Evolutionary conservation across 2,888 invertebrate genomes (phyloP), one percentile per base, ranked within the genome.

Genomic region (Polydrusus tereticollis): DNA sequence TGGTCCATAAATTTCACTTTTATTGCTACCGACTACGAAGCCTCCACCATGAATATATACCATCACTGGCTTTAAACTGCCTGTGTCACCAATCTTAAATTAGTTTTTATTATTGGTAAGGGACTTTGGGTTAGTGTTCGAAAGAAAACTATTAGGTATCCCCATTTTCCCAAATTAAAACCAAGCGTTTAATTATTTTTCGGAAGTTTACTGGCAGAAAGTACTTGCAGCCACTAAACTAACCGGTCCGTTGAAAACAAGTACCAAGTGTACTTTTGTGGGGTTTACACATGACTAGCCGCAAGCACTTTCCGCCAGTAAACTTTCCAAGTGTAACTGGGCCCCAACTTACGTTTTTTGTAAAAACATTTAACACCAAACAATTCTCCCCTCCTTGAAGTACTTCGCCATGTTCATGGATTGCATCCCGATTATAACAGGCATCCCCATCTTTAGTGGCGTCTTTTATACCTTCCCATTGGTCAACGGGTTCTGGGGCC

Each of bases 391-490:
- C 50, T 14, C 50, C 50, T 26, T 52, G 50, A 20, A 26, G 1
- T 7, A 16, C 20, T 45, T 8, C 26, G 38, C n/a, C 69, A 68
- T 16, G 43, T 41, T 16, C 69, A 33, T 23, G 36, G 10, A 58
- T 18, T 14, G 36, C 14, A 60, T 71, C 58, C 21, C 33, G 60
- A 7, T 76, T 69, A 7, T 66, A 58, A 66, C 77, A 74, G 0
- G 38, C 26, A 38, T 60, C 47, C 14, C 76, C 78, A 62, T 76
- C 76, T 69, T 75, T 70, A 0, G 78, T 79, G 2, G 79, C 78
- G 58, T 80, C 78, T 60, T 57, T 71, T 36, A 78, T 69, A 43
- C 78, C 80, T 21, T 58, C 18, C 80, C 80, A 80, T 12, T 77
- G 73, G 47, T 78, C 77, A 12, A 63, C 75, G 4, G 78, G 78